phyloP scores from a whole-genome alignment of 2,797 vertebrate genomes.

The Choloepus didactylus region DNA sequence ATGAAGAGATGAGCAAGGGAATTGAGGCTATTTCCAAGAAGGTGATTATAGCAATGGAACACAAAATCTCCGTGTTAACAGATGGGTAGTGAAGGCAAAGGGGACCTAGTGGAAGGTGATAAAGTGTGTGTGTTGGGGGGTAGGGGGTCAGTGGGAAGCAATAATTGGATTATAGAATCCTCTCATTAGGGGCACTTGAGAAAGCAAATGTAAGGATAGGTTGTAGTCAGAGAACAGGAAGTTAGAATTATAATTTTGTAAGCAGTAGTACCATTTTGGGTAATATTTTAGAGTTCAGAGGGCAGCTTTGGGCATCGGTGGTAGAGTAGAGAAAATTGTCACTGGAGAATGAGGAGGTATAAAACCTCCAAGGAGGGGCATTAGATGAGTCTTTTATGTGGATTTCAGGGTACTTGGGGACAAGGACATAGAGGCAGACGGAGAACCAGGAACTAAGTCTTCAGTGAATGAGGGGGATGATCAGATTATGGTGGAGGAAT shows the following conservation, averaged over 20 bases:
- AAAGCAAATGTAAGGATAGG: background rate
- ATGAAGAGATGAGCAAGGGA: background rate
- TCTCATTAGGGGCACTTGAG: background rate
- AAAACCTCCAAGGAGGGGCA: background rate
- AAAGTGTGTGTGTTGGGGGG: background rate
- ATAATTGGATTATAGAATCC: background rate
- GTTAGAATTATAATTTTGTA: background rate
- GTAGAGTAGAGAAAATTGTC: background rate
- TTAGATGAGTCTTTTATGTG: background rate
- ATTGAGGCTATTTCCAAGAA: background rate
- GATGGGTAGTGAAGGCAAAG: background rate
- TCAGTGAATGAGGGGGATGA: background rate
- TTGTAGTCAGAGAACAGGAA: background rate
- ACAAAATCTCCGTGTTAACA: background rate
- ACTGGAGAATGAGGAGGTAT: background rate
- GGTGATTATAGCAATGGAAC: background rate
- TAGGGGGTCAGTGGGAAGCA: background rate
- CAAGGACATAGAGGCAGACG: background rate
- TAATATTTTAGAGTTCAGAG: background rate
- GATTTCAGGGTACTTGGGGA: background rate
- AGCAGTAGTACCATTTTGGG: background rate
- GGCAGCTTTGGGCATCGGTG: background rate
- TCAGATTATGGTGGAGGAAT: background rate
- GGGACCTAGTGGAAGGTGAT: background rate
- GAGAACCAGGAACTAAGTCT: background rate